Evolutionary conservation across 2,797 vertebrate genomes (phyloP).

Genomic region (Erpetoichthys calabaricus): DNA sequence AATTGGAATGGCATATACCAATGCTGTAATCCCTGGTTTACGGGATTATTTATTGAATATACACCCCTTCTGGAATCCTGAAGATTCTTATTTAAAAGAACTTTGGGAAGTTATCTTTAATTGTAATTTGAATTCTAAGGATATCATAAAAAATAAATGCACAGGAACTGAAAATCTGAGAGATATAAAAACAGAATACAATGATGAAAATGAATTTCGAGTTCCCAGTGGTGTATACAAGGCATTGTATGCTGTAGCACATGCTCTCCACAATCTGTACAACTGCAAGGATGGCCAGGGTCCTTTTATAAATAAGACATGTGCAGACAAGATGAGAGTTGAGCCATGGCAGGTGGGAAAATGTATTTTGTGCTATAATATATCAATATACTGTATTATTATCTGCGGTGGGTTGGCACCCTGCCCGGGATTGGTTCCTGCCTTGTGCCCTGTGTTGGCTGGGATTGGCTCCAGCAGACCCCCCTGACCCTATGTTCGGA

Average conservation of each 20-base stretch:
- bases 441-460: no score
- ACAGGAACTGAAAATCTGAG: constrained; percentile 41
- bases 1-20: constrained; percentile 49
- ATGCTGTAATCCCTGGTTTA: constrained; percentile 47
- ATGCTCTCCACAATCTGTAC: constrained; percentile 43
- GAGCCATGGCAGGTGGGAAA: constrained; percentile 53
- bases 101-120: constrained; percentile 50
- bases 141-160: constrained; percentile 23
- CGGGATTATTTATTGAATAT: constrained; percentile 40
- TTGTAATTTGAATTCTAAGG: constrained; percentile 26
- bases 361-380: no score
- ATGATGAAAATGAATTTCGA: constrained; percentile 52
- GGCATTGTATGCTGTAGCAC: constrained; percentile 49
- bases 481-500: no score
- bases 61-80: constrained; percentile 34
- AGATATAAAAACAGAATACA: constrained; percentile 38
- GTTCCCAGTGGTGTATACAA: constrained; percentile 58
- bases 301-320: constrained; percentile 44
- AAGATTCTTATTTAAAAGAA: constrained; percentile 47
- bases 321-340: constrained; percentile 33
- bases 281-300: constrained; percentile 36
- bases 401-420: no score
- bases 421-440: no score
- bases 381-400: no score
- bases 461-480: no score